These are phyloP conservation scores for Nomada flava DNA, from an alignment of 2,888 invertebrate species.

Conservation along the genomic window DNA sequence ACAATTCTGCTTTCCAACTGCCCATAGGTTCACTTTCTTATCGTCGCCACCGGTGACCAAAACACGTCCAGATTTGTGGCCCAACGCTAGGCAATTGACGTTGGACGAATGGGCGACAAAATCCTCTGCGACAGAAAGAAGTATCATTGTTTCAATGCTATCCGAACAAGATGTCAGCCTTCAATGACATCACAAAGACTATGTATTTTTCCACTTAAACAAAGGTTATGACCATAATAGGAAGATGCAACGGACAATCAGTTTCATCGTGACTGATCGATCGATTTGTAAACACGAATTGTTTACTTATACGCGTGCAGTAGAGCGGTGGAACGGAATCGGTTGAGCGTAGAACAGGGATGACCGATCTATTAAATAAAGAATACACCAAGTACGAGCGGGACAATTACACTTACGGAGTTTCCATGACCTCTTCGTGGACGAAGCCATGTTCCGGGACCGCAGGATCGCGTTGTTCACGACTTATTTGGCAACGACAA, in stretches of 20 bases:
- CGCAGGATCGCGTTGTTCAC: constrained; percentile 73
- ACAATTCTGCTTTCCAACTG: constrained; percentile 97
- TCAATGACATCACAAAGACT: constrained; percentile 26
- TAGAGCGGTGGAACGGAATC: constrained; percentile 33
- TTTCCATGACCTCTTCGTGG: constrained; percentile 91
- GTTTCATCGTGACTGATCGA: neutral
- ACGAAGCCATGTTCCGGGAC: constrained; percentile 83
- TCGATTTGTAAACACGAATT: constrained; percentile 56
- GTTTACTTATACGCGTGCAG: constrained; percentile 44
- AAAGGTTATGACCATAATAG: constrained; percentile 67
- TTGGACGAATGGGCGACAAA: constrained; percentile 94
- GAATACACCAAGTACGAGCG: constrained; percentile 7
- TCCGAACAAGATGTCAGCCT: constrained; percentile 21
- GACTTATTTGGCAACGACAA: constrained; percentile 83
- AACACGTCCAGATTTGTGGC: constrained; percentile 95
- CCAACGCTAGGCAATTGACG: constrained; percentile 95
- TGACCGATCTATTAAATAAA: constrained; percentile 17
- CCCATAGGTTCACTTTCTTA: constrained; percentile 98
- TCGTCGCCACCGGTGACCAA: constrained; percentile 98
- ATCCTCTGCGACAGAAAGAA: constrained; percentile 88
- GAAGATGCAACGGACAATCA: constrained; percentile 47
- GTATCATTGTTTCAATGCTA: neutral
- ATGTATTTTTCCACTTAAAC: constrained; percentile 13
- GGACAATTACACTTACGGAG: constrained; percentile 88
- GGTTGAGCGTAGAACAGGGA: constrained; percentile 1